Conservation (phyloP, 2,888 invertebrate species). For the Chalcosyrphus nemorum region DNA sequence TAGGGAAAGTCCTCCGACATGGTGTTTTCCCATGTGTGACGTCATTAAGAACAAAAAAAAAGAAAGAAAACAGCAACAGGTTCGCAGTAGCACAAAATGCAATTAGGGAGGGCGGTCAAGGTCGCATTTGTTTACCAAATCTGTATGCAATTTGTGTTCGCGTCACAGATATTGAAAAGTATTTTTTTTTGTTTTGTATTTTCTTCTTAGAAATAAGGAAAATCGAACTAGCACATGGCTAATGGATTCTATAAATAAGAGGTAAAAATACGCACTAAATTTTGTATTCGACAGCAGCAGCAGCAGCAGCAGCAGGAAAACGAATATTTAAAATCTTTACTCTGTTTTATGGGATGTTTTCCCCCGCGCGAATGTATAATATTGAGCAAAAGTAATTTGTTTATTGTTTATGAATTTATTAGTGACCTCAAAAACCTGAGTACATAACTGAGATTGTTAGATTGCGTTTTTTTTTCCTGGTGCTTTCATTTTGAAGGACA, state of each 20-base stretch:
- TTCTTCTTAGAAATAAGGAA: not conserved
- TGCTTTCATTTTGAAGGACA: not conserved
- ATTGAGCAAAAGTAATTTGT: not conserved
- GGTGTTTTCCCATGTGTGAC: not conserved
- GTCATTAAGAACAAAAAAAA: not conserved
- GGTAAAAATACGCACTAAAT: constrained; percentile 34
- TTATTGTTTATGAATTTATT: constrained; percentile 13
- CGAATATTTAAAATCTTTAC: not conserved
- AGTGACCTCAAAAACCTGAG: not conserved
- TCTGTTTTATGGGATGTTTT: not conserved
- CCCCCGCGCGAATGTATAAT: not conserved
- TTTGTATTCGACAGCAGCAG: constrained; percentile 11
- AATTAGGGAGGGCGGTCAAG: constrained; percentile 41
- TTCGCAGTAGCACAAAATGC: not conserved
- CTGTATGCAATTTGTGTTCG: constrained; percentile 35
- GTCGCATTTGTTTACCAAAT: constrained; percentile 66
- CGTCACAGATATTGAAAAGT: constrained; percentile 1
- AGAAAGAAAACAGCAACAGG: constrained; percentile 46
- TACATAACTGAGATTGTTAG: constrained; percentile 10
- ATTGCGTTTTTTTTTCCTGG: not conserved
- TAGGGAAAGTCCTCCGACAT: not conserved
- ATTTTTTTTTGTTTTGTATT: too few relatives aligned
- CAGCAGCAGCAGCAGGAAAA: too few relatives aligned
- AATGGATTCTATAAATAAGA: constrained; percentile 58
- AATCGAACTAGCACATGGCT: constrained; percentile 19